Evolutionary conservation across 1,140 invertebrate genomes (phyloP), one percentile per base, ranked within the genome.

Genomic region (Drosophila auraria): DNA sequence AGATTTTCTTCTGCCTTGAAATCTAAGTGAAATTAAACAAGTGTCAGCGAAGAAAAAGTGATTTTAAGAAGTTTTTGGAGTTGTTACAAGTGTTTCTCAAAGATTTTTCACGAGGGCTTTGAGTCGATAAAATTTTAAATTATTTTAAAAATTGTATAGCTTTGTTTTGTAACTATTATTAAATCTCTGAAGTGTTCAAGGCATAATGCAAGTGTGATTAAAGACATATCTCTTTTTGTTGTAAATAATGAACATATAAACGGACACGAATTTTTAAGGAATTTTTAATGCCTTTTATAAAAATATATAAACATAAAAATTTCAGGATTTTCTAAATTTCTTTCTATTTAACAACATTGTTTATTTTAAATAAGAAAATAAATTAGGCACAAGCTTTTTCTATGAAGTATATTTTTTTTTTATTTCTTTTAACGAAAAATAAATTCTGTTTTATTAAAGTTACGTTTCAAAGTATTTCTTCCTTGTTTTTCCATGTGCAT

Each of bases 401-500:
- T 42, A 42, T n/a, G 15, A 5, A 7, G 6, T 42, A 15, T 42
- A n/a, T 4, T n/a, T n/a, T n/a, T 20, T 23, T 9, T 36, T 0
- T 2, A 2, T 54, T 33, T 7, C 6, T 4, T 20, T 38, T 1
- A 23, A 23, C 4, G 5, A 9, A 9, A 36, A 5, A 20, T 5
- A 0, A 17, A 30, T 17, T 12, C 6, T 3, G 3, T 3, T 20
- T 2, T 8, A n/a, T n/a, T n/a, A n/a, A n/a, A n/a, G n/a, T n/a
- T n/a, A 7, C 30, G 12, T 14, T 23, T 5, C 0, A 23, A 15
- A 56, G 14, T 23, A 23, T 23, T 56, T 20, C 2, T 33, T 4
- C 14, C 5, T 25, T 9, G 27, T 71, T 71, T 71, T 53, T 47
- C 5, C 11, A 20, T 40, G 68, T 71, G 68, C 64, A 71, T 45